Evolutionary conservation across 23 tunicate genomes (phyloP).

Genomic region (Halocynthia roretzi): DNA sequence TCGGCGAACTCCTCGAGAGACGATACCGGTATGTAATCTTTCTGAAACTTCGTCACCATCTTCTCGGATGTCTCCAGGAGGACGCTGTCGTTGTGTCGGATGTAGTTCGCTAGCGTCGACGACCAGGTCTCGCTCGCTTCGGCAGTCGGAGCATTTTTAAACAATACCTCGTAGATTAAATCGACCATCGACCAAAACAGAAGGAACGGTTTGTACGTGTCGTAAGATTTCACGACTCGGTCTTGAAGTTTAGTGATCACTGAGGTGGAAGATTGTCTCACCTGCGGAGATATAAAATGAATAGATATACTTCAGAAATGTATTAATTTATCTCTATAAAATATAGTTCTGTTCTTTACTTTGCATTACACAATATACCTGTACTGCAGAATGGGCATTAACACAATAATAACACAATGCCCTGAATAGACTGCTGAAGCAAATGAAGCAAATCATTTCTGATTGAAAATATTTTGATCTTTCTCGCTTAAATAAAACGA

Average conservation of each 20-base stretch:
- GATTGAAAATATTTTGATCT: too few relatives aligned
- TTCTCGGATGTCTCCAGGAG: slow-evolving; percentile 73
- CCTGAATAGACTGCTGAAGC: too few relatives aligned
- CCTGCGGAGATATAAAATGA: slow-evolving; percentile 18
- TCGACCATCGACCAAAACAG: slow-evolving; percentile 87
- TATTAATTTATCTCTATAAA: neutral
- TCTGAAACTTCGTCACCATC: slow-evolving; percentile 64
- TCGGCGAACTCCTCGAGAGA: slow-evolving; percentile 70
- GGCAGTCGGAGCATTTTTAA: slow-evolving; percentile 28
- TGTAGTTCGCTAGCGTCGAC: slow-evolving; percentile 61
- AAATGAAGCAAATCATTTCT: too few relatives aligned
- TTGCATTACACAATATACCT: too few relatives aligned
- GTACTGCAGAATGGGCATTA: too few relatives aligned
- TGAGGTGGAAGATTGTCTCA: slow-evolving; percentile 32
- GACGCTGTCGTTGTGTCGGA: slow-evolving; percentile 79
- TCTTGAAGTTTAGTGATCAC: slow-evolving; percentile 37
- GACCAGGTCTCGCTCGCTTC: slow-evolving; percentile 50
- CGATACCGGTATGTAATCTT: slow-evolving; percentile 53
- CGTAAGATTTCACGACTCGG: slow-evolving; percentile 33
- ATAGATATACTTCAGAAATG: neutral
- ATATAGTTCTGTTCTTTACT: neutral
- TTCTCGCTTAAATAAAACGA: too few relatives aligned
- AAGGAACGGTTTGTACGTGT: slow-evolving; percentile 64
- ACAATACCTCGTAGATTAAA: slow-evolving; percentile 34
- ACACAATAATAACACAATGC: too few relatives aligned